Evolutionary conservation across 2,113 vertebrate species (phyloP).

Genomic region (Anoplopoma fimbria): DNA sequence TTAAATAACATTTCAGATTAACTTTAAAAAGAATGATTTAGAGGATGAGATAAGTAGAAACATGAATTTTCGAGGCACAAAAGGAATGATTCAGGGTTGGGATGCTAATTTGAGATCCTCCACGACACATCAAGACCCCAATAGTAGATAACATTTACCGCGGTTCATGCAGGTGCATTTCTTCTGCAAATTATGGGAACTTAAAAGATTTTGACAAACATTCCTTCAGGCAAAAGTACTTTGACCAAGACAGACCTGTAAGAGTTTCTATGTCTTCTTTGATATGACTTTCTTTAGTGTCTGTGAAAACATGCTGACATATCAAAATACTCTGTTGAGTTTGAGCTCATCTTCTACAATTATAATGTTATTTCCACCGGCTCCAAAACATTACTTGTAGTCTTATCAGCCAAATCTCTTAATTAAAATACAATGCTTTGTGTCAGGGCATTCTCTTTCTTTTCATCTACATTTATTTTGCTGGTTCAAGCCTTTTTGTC

Average conservation of each 20-base stretch:
- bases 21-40: not conserved
- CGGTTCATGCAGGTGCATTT: not conserved
- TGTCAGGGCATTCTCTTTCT: slow-evolving; percentile 37
- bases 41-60: not conserved
- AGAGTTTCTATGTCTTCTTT: slow-evolving; percentile 12
- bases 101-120: not conserved
- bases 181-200: slow-evolving; percentile 5
- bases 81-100: not conserved
- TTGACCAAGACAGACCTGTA: not conserved
- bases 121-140: not conserved
- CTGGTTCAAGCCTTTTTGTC: slow-evolving; percentile 47
- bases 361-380: slow-evolving; percentile 29
- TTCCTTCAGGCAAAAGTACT: slow-evolving; percentile 16
- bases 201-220: slow-evolving; percentile 25
- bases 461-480: slow-evolving; percentile 59
- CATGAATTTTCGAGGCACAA: not conserved
- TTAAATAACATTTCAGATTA: not conserved
- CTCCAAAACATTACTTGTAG: slow-evolving; percentile 20
- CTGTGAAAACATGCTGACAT: slow-evolving; percentile 38
- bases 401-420: slow-evolving; percentile 31
- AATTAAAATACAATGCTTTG: slow-evolving; percentile 59
- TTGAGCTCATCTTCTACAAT: slow-evolving; percentile 32
- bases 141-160: not conserved
- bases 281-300: slow-evolving; percentile 22
- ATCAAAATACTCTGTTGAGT: slow-evolving; percentile 36